phyloP scores from a whole-genome alignment of 1,140 invertebrate genomes.

The Cydia strobilella region DNA sequence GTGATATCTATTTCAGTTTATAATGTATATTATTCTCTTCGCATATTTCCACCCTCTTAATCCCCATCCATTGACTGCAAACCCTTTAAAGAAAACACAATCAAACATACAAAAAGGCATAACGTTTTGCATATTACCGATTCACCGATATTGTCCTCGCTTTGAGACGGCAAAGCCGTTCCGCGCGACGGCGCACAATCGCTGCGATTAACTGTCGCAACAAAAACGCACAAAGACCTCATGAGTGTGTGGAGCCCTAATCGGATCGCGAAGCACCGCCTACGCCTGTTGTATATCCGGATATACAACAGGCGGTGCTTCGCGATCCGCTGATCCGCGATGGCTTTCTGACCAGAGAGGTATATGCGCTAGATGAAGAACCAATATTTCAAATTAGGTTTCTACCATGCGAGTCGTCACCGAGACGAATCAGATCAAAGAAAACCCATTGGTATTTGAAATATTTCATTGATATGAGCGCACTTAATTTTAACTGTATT shows the following conservation, averaged over 20 bases:
- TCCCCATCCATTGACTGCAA: background rate
- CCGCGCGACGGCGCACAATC: conserved; percentile 15
- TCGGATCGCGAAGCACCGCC: conserved; percentile 35
- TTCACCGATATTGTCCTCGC: conserved; percentile 17
- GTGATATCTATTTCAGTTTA: no score
- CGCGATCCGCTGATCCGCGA: no score
- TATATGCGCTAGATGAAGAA: background rate
- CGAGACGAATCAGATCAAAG: no score
- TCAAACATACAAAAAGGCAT: background rate
- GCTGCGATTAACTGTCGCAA: conserved; percentile 29
- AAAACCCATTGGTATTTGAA: no score
- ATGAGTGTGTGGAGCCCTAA: conserved; percentile 26
- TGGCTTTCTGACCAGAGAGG: conserved; percentile 18
- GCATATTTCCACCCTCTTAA: background rate
- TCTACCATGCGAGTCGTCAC: no score
- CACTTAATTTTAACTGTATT: no score
- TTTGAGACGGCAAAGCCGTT: conserved; percentile 27
- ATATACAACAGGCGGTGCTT: no score
- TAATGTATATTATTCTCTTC: no score
- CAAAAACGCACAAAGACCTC: conserved; percentile 34
- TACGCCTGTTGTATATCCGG: conserved; percentile 34
- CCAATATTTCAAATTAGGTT: no score
- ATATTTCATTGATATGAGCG: no score
- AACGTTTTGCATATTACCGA: conserved; percentile 12
- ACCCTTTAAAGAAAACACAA: background rate